These are phyloP conservation scores for Mastigias papua DNA, from an alignment of 30 jellyfish, hydroid and myxozoan species.

Conservation along the genomic window DNA sequence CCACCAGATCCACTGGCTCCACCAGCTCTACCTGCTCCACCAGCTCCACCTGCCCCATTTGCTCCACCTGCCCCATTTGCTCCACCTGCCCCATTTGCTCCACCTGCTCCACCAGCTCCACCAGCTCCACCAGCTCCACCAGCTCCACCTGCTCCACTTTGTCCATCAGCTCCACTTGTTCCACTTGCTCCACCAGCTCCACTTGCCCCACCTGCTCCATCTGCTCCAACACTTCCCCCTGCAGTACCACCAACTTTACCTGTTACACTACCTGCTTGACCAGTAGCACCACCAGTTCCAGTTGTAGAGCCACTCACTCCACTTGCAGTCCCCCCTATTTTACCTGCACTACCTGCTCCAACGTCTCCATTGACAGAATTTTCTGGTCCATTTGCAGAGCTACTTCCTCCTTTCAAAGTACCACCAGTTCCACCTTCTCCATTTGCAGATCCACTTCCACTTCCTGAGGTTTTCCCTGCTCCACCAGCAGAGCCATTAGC, in stretches of 20 bases:
- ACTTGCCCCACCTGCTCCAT: conserved; percentile 20
- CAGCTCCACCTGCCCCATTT: conserved; percentile 5
- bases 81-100: conserved; percentile 10
- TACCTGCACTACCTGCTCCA: conserved; percentile 39
- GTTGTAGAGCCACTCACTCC: conserved; percentile 40
- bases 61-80: not conserved
- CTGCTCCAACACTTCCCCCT: conserved; percentile 24
- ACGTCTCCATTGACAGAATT: conserved; percentile 48
- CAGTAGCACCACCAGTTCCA: conserved; percentile 27
- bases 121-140: conserved; percentile 13
- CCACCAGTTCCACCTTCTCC: conserved; percentile 56
- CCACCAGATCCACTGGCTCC: not conserved
- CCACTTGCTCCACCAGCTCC: conserved; percentile 57
- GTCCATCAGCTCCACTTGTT: conserved; percentile 25
- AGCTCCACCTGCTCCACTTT: not conserved
- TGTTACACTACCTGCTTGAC: conserved; percentile 31
- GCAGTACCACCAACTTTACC: conserved; percentile 44
- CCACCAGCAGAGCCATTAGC: conserved; percentile 42
- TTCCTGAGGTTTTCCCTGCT: no score
- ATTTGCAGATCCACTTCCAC: conserved; percentile 66
- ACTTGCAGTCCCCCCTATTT: conserved; percentile 53
- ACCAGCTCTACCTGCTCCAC: conserved; percentile 17
- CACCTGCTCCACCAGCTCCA: not conserved
- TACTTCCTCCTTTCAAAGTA: no score
- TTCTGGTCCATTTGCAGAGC: conserved; percentile 37